Evolutionary conservation across 1,140 invertebrate genomes (phyloP), one percentile per base, ranked within the genome.

Genomic region (Drosophila biarmipes): DNA sequence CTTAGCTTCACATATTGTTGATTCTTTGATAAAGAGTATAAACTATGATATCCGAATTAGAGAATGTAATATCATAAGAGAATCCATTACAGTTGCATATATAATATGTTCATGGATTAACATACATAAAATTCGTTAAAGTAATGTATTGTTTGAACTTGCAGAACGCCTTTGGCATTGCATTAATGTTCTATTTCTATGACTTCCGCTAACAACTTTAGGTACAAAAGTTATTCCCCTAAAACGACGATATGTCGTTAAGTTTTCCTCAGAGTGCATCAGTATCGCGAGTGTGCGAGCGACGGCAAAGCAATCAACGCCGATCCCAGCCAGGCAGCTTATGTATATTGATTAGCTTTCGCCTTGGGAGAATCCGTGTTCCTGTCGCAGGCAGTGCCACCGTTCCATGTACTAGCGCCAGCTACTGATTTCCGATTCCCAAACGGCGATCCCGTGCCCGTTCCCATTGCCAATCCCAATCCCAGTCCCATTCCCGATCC

Each of bases 271-370:
- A 8, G 11, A 66, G 53, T 74, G 51, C 34, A 45, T 11, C 14
- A 24, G 43, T 55, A 52, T 73, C 38, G 31, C 24, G 3, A 17
- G 46, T 72, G 53, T 73, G 45, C 31, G 37, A 31, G 64, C 31
- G 34, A 34, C 42, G 38, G 73, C 55, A 67, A 73, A 73, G 55
- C 74, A 78, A 78, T 67, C 72, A 66, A 78, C 43, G 43, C 57
- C 48, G 62, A 79, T 63, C 61, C 56, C 67, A 73, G 43, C 52
- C 72, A 78, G 38, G 29, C 40, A 34, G 64, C 64, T 52, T 80
- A 67, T 73, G 78, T 76, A 73, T 87, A 87, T 84, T 84, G 84
- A 84, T 89, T 89, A 90, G 85, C 62, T 84, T 84, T 79, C 67
- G 84, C 80, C 73, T 59, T 80, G 62, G 73, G 78, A 75, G 68